Base-by-base conservation (phyloP, 92 coral and sea anemone species). In the Porites rus region DNA sequence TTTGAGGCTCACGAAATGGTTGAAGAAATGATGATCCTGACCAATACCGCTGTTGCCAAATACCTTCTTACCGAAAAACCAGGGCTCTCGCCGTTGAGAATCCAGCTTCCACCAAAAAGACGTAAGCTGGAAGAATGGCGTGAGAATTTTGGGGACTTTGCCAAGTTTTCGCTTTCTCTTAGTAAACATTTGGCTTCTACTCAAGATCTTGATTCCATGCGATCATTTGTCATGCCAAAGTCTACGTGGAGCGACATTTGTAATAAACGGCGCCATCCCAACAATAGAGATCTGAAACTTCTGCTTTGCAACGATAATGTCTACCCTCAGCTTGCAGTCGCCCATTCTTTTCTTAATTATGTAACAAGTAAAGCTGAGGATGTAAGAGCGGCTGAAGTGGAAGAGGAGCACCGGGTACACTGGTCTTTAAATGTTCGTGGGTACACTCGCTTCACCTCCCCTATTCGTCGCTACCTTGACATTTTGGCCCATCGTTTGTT, bases 391-490 rank as follows among this genome's bases (percentile, higher is more conserved):
- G 84, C 76, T 13, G 82, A 88, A 19, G 86, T 81, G 10, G 13
- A 46, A 19, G 51, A 17, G 38, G 28, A 64, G 10, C 71, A 74
- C 4, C 67, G 83, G 14, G 46, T 69, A 14, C 93, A 91, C 69
- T 88, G 82, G 71, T 83, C 89, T 4, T 77, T 91, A 69, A 76
- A 85, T 9, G 86, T 81, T 10, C 59, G 81, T 0, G 89, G 74
- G 20, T 91, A 91, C 77, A 87, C 92, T 73, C 94, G 89, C 46
- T 92, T 92, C 68, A 92, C 94, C 0, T 92, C 92, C 38, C 94
- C 94, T 10, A 88, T 88, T 69, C 94, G 92, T 73, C 94, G 94
- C 17, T 92, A 92, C 60, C 66, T 92, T 10, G 94, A 92, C 54
- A 76, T 92, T 56, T 69, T 72, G 51, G 92, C 80, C 25, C 94